phyloP scores from a whole-genome alignment of 2,113 vertebrate genomes.

The Mohoua ochrocephala region DNA sequence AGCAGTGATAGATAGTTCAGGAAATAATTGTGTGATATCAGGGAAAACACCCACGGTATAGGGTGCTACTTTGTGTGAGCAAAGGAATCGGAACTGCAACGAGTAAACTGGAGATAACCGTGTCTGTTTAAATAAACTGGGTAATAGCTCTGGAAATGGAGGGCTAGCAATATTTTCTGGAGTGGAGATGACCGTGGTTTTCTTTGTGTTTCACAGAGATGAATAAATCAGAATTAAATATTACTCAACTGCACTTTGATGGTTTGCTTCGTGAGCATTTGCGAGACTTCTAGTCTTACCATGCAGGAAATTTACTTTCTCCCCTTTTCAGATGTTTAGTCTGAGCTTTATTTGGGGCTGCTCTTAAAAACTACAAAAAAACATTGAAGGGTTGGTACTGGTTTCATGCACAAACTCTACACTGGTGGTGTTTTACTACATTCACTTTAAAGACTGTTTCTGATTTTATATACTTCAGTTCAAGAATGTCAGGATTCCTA shows the following conservation, averaged over 20 bases:
- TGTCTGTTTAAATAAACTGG: background rate
- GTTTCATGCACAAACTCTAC: background rate
- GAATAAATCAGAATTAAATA: background rate
- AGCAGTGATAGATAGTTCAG: background rate
- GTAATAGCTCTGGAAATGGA: background rate
- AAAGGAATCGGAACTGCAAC: background rate
- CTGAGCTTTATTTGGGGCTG: background rate
- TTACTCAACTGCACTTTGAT: background rate
- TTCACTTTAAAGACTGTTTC: background rate
- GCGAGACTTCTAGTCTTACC: background rate
- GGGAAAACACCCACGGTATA: background rate
- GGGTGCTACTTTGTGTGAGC: background rate
- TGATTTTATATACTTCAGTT: background rate
- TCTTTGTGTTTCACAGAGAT: background rate
- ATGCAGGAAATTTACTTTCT: background rate
- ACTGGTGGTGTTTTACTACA: background rate
- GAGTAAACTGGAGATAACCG: background rate
- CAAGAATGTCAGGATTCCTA: background rate
- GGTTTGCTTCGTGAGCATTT: background rate
- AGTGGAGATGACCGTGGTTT: background rate
- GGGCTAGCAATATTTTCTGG: background rate
- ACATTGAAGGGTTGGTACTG: background rate
- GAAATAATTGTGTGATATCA: background rate
- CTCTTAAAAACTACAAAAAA: background rate
- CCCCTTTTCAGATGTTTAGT: background rate